These are phyloP conservation scores for Zelostemma sp. DNA, from an alignment of 1,140 invertebrate species.

Conservation along the genomic window DNA sequence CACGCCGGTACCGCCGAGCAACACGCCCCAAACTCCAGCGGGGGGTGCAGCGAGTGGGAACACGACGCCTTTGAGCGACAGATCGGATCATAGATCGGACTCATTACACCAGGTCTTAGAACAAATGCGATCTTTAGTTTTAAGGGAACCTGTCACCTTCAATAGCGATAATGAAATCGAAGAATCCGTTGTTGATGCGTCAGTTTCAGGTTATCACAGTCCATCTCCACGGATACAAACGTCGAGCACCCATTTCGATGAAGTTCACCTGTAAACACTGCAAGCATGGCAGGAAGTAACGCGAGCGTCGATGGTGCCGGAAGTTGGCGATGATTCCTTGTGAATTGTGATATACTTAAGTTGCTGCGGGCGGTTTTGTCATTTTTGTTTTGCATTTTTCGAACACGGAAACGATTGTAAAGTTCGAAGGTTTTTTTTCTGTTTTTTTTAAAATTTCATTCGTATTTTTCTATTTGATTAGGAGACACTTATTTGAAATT, in stretches of 20 bases:
- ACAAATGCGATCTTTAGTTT: conserved; percentile 67
- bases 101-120: conserved; percentile 68
- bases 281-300: not conserved
- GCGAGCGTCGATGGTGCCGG: too few species aligned
- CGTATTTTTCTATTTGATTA: too few species aligned
- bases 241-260: conserved; percentile 3
- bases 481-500: too few species aligned
- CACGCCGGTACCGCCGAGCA: conserved; percentile 67
- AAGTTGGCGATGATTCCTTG: conserved; percentile 73
- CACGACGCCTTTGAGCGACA: conserved; percentile 59
- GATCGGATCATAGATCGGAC: conserved; percentile 59
- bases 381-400: too few species aligned
- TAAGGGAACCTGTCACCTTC: conserved; percentile 56
- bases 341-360: not conserved
- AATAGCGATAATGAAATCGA: conserved; percentile 59
- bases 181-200: conserved; percentile 51
- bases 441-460: too few species aligned
- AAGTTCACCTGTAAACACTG: not conserved
- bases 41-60: conserved; percentile 64
- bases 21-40: conserved; percentile 69
- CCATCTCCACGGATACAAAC: conserved; percentile 45
- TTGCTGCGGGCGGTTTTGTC: too few species aligned
- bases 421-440: too few species aligned
- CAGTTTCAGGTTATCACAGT: conserved; percentile 51
- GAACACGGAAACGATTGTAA: too few species aligned